Evolutionary conservation across 1,140 invertebrate genomes (phyloP).

Genomic region (Potamilus streckersoni): DNA sequence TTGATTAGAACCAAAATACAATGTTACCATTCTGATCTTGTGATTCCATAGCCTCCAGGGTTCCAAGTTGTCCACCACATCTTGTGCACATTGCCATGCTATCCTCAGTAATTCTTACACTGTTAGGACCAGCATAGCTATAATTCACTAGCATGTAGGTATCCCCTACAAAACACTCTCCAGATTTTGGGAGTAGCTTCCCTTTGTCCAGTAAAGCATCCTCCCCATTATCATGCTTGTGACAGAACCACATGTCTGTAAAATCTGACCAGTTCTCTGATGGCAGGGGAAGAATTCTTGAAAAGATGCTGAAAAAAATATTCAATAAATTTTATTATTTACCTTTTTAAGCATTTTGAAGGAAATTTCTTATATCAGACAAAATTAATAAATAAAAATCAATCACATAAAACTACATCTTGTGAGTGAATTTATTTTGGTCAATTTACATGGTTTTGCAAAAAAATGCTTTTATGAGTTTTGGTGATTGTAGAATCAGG

Average conservation of each 20-base stretch:
- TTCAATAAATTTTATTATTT: background rate
- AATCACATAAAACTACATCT: too few species aligned
- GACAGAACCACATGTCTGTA: conserved; percentile 55
- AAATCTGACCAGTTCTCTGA: conserved; percentile 54
- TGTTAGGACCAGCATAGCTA: conserved; percentile 18
- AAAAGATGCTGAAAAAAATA: conserved; percentile 35
- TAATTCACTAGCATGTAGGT: conserved; percentile 38
- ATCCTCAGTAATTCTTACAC: conserved; percentile 25
- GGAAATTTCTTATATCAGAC: too few species aligned
- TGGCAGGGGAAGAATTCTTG: conserved; percentile 45
- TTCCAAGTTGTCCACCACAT: conserved; percentile 45
- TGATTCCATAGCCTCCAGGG: background rate
- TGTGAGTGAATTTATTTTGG: too few species aligned
- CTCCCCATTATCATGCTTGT: conserved; percentile 36
- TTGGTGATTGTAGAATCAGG: too few species aligned
- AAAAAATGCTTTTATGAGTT: too few species aligned
- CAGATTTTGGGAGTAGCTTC: conserved; percentile 29
- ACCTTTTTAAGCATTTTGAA: background rate
- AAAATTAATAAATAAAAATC: too few species aligned
- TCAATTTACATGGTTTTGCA: too few species aligned
- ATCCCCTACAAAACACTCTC: conserved; percentile 48
- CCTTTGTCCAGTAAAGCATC: conserved; percentile 4
- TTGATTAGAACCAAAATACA: background rate
- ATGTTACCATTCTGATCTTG: conserved; percentile 7
- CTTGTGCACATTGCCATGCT: conserved; percentile 32